phyloP scores from a whole-genome alignment of 2,797 vertebrate species.

The Bovichtus variegatus region DNA sequence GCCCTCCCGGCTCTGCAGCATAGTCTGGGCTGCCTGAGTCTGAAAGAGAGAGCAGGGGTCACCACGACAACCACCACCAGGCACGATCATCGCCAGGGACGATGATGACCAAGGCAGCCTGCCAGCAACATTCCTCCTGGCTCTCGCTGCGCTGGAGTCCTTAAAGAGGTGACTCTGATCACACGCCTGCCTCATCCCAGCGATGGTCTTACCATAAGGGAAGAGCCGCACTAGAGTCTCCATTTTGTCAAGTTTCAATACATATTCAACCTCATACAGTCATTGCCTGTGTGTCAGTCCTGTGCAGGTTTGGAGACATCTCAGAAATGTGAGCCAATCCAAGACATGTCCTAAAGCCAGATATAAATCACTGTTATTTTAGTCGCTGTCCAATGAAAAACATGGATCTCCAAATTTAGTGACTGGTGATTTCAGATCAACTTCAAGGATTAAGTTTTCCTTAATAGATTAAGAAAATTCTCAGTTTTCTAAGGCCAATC shows the following conservation, averaged over 20 bases:
- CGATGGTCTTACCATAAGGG: slow-evolving; percentile 50
- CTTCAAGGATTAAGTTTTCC: neutral
- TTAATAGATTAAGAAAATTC: neutral
- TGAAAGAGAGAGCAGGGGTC: slow-evolving; percentile 74
- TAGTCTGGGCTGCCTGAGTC: slow-evolving; percentile 82
- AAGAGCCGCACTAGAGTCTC: slow-evolving; percentile 43
- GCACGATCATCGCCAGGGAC: neutral
- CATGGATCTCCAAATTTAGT: neutral
- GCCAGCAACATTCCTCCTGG: slow-evolving; percentile 23
- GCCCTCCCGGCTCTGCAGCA: slow-evolving; percentile 72
- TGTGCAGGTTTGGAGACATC: slow-evolving; percentile 34
- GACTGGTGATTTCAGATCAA: neutral
- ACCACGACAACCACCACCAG: slow-evolving; percentile 9
- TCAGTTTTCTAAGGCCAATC: neutral
- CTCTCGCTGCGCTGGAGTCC: slow-evolving; percentile 21
- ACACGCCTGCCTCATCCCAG: slow-evolving; percentile 43
- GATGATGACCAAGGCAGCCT: neutral
- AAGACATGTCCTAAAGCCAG: slow-evolving; percentile 39
- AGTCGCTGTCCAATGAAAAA: neutral
- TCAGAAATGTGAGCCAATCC: slow-evolving; percentile 47
- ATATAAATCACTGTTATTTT: slow-evolving; percentile 11
- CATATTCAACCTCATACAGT: slow-evolving; percentile 7
- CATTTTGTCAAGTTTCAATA: slow-evolving; percentile 45
- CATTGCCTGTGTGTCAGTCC: slow-evolving; percentile 11
- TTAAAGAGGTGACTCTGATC: slow-evolving; percentile 47